Conservation (phyloP, 30 jellyfish, hydroid and myxozoan species). For the Cassiopea xamachana region DNA sequence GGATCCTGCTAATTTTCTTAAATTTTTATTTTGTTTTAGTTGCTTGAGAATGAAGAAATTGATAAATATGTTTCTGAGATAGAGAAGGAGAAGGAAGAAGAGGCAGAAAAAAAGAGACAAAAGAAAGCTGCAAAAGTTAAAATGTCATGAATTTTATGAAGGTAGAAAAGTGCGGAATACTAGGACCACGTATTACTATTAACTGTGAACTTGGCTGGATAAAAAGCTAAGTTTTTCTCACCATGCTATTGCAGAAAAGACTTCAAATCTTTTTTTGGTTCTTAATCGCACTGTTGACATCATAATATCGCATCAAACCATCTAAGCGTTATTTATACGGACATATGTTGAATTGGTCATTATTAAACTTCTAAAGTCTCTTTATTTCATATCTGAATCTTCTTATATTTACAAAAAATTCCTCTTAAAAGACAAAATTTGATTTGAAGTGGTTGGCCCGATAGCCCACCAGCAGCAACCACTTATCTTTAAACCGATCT, state of each 20-base stretch:
- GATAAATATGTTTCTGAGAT: conserved; percentile 85
- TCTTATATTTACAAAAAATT: no score
- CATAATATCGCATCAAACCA: background rate
- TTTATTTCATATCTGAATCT: no score
- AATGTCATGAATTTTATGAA: background rate
- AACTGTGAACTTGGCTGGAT: background rate
- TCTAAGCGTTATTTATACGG: background rate
- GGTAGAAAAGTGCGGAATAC: background rate
- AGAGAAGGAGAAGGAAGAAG: conserved; percentile 92
- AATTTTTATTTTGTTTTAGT: background rate
- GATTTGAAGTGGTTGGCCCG: no score
- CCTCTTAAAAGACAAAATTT: no score
- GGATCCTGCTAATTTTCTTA: no score
- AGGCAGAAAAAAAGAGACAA: conserved; percentile 86
- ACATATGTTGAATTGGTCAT: background rate
- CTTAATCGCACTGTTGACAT: no score
- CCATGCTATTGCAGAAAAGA: background rate
- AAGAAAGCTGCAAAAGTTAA: conserved; percentile 78
- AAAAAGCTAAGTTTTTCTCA: no score
- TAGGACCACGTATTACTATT: background rate
- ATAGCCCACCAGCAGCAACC: no score
- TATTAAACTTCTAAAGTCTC: background rate
- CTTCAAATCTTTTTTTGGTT: background rate
- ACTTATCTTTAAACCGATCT: no score
- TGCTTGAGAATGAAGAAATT: conserved; percentile 84